phyloP scores from a whole-genome alignment of 1,140 invertebrate species.

The Streblospio benedicti region DNA sequence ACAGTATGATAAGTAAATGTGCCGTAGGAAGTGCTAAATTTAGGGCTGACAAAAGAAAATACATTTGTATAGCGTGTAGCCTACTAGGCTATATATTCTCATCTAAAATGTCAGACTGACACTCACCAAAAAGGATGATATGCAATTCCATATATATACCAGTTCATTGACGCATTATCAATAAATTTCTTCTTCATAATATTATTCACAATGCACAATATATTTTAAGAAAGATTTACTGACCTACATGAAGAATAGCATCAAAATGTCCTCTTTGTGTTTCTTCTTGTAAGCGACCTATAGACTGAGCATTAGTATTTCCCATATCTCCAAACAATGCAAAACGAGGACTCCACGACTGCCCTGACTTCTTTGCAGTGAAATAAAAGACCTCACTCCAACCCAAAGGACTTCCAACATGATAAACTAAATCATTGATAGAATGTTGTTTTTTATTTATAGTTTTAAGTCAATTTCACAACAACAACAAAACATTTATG shows the following conservation, averaged over 20 bases:
- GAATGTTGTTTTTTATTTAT: background rate
- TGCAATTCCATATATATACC: background rate
- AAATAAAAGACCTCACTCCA: constrained; percentile 75
- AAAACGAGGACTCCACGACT: constrained; percentile 66
- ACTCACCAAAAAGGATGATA: background rate
- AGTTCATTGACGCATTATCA: background rate
- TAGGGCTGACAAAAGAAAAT: no score
- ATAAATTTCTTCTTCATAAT: no score
- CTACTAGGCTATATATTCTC: background rate
- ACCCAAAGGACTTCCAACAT: constrained; percentile 63
- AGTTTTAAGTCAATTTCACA: background rate
- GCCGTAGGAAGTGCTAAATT: no score
- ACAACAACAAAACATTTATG: background rate
- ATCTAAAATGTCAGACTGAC: background rate
- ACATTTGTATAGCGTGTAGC: no score
- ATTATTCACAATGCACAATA: no score
- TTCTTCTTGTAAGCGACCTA: constrained; percentile 71
- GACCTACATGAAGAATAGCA: constrained; percentile 70
- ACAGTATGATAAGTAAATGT: no score
- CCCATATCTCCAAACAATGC: constrained; percentile 88
- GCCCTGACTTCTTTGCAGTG: constrained; percentile 55
- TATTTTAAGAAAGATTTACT: no score
- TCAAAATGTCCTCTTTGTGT: constrained; percentile 72
- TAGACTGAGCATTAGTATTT: constrained; percentile 73
- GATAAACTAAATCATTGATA: constrained; percentile 57